Conservation (phyloP, 2,888 invertebrate species). For the Alviniconcha strummeri region DNA sequence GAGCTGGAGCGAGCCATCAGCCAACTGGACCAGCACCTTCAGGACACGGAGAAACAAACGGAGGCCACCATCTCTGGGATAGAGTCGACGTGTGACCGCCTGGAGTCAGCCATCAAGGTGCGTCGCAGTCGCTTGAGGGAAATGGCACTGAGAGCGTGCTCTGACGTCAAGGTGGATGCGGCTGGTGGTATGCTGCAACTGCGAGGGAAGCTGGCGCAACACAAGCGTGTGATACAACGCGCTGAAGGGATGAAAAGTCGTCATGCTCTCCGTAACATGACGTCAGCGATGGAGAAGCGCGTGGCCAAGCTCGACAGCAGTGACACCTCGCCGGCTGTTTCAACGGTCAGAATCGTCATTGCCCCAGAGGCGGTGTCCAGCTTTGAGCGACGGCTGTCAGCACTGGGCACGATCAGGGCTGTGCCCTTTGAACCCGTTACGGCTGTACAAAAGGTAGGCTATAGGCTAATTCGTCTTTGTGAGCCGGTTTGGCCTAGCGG, state of each 20-base stretch:
- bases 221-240: background rate
- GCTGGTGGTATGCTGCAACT: background rate
- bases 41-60: background rate
- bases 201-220: background rate
- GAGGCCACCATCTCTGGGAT: background rate
- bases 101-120: background rate
- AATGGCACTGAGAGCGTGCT: background rate
- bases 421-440: too few species aligned
- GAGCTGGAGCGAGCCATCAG: background rate
- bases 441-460: too few species aligned
- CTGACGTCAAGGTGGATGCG: background rate
- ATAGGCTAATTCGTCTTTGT: too few species aligned
- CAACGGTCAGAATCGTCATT: too few species aligned
- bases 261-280: background rate
- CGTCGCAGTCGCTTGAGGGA: background rate
- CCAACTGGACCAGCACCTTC: background rate
- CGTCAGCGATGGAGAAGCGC: background rate
- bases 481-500: too few species aligned
- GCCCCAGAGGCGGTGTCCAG: too few species aligned
- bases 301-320: background rate
- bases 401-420: too few species aligned
- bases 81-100: background rate
- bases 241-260: background rate
- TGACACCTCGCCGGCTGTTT: too few species aligned
- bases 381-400: too few species aligned